Evolutionary conservation across 2,797 vertebrate genomes (phyloP), one percentile per base, ranked within the genome.

Genomic region (Tiaroga cobitis): DNA sequence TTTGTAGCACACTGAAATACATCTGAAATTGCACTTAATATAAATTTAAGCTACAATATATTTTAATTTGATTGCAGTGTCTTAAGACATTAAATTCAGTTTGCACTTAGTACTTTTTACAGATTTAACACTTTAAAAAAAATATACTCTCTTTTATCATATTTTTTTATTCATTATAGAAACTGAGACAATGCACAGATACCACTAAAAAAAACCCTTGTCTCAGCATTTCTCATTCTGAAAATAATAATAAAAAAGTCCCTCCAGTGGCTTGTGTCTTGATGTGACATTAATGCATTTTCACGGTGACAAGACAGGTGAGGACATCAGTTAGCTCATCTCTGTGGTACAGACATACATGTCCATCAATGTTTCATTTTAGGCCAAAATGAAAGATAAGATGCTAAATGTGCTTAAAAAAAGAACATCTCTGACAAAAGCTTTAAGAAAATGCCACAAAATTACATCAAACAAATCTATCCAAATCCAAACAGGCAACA

Each of bases 371-470:
- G 49, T 79, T 49, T 77, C 24, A 84, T 82, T 81, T 82, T 43
- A 73, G 43, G 54, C 73, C 37, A 63, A 86, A 49, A 87, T 61
- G 68, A 83, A 69, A 85, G 51, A 77, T 63, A 69, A 32, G 41
- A 29, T 61, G 16, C 29, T 56, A 29, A 39, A 79, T 32, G 46
- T 69, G 26, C 43, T 39, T 56, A 68, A 80, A 49, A 43, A 49
- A 16, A 5, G 15, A 49, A 68, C 54, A 67, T 81, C 54, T 61
- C 39, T 78, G 72, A 79, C 24, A 68, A 26, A 65, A 56, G 43
- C 76, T 77, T 69, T 63, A 86, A 70, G 51, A 29, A 85, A 68
- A 68, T 61, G 32, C 24, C 83, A 80, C 37, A 37, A 59, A 18
- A 37, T 46, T 76, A 41, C n/a, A 65, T 81, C 34, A 49, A 49